Conservation (phyloP, 2,113 vertebrate genomes). For the Mustelus asterias region DNA sequence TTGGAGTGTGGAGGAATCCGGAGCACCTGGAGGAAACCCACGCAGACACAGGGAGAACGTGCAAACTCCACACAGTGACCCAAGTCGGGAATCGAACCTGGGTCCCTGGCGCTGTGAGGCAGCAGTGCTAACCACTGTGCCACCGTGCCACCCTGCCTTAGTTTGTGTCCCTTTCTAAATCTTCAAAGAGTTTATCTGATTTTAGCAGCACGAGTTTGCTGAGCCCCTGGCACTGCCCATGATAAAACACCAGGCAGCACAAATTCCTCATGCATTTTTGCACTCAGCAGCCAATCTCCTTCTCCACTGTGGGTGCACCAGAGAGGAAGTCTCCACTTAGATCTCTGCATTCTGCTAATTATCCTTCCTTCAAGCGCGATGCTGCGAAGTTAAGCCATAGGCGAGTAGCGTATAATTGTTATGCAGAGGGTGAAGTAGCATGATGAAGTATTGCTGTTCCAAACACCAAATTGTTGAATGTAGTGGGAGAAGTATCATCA, state of each 20-base stretch:
- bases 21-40: too few species aligned
- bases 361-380: neutral
- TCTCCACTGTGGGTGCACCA: too few species aligned
- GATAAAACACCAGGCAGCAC: neutral
- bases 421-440: neutral
- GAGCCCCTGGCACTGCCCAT: neutral
- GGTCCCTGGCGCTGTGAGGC: too few species aligned
- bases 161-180: neutral
- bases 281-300: neutral
- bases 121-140: too few species aligned
- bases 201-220: neutral
- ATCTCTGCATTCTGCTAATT: neutral
- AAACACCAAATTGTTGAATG: neutral
- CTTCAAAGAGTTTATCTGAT: neutral
- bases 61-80: too few species aligned
- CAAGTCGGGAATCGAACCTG: too few species aligned
- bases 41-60: too few species aligned
- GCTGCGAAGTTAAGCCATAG: neutral
- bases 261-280: neutral
- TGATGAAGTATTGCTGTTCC: neutral
- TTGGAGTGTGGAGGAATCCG: too few species aligned
- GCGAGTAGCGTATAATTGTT: neutral
- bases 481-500: neutral
- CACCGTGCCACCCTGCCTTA: too few species aligned
- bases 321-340: neutral